Conservation (phyloP, 1,140 invertebrate species). For the Ceratina calcarata region DNA sequence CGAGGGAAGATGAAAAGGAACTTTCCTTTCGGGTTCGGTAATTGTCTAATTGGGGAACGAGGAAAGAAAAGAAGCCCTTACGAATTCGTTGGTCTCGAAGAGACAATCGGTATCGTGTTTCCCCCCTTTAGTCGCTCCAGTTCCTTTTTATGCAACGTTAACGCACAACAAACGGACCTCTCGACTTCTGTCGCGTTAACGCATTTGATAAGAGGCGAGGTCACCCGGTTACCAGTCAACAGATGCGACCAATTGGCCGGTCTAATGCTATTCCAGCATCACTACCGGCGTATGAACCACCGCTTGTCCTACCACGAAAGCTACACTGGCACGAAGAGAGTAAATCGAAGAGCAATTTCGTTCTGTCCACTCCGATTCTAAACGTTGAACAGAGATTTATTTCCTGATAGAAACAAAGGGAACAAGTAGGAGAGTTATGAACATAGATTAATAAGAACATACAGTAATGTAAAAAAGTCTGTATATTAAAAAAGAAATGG, state of each 20-base stretch:
- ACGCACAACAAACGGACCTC: conserved; percentile 66
- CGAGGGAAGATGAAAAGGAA: conserved; percentile 25
- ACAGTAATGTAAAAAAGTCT: too few species aligned
- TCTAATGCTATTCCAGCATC: conserved; percentile 49
- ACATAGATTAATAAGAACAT: not conserved
- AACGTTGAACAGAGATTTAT: not conserved
- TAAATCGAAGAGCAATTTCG: conserved; percentile 7
- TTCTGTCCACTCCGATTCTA: conserved; percentile 7
- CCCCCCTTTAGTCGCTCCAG: conserved; percentile 14
- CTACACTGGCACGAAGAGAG: not conserved
- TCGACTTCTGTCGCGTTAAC: conserved; percentile 70
- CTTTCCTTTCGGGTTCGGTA: conserved; percentile 41
- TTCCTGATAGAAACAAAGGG: not conserved
- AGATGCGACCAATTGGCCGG: conserved; percentile 66
- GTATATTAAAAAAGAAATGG: too few species aligned
- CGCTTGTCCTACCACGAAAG: not conserved
- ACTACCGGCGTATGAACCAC: not conserved
- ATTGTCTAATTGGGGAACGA: conserved; percentile 51
- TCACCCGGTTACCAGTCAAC: conserved; percentile 69
- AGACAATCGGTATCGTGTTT: conserved; percentile 54
- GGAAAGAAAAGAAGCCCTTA: conserved; percentile 38
- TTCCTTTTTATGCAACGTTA: conserved; percentile 50
- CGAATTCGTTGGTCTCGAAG: conserved; percentile 20
- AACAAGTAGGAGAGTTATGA: not conserved
- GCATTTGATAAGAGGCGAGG: conserved; percentile 72